Conservation (phyloP, 2,888 invertebrate species). For the Beris chalybata region DNA sequence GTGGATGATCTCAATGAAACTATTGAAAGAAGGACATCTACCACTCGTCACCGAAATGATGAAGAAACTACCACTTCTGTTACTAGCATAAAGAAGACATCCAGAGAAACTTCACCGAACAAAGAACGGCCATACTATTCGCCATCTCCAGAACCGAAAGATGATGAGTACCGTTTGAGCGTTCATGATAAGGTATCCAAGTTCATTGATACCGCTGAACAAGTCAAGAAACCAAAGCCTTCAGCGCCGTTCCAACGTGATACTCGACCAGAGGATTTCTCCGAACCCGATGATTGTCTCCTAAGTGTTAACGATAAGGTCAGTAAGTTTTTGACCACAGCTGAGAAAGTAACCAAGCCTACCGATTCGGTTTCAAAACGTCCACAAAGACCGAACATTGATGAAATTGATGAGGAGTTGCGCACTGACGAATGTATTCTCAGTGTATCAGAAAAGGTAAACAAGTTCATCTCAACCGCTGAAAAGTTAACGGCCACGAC, state of each 20-base stretch:
- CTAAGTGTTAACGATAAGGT: conserved; percentile 69
- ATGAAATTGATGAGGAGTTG: conserved; percentile 62
- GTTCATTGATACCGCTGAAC: conserved; percentile 63
- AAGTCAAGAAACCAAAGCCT: conserved; percentile 54
- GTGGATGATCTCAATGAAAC: conserved; percentile 55
- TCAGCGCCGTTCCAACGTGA: conserved; percentile 51
- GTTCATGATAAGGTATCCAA: conserved; percentile 72
- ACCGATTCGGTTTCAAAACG: conserved; percentile 39
- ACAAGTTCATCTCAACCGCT: conserved; percentile 65
- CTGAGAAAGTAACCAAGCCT: conserved; percentile 60
- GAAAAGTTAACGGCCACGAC: conserved; percentile 58
- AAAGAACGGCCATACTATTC: conserved; percentile 41
- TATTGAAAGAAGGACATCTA: conserved; percentile 31
- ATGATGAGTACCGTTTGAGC: conserved; percentile 67
- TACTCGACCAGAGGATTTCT: conserved; percentile 27
- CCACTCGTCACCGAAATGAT: conserved; percentile 42
- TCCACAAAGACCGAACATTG: conserved; percentile 59
- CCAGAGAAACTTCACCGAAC: conserved; percentile 20
- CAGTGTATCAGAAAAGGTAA: conserved; percentile 67
- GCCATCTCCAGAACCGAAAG: conserved; percentile 48
- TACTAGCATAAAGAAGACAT: conserved; percentile 41
- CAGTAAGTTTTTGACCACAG: conserved; percentile 64
- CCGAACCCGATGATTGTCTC: conserved; percentile 60
- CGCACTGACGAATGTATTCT: conserved; percentile 64
- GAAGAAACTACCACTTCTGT: conserved; percentile 11